Evolutionary conservation across 1,140 invertebrate genomes (phyloP).

Genomic region (Drosophila serrata): DNA sequence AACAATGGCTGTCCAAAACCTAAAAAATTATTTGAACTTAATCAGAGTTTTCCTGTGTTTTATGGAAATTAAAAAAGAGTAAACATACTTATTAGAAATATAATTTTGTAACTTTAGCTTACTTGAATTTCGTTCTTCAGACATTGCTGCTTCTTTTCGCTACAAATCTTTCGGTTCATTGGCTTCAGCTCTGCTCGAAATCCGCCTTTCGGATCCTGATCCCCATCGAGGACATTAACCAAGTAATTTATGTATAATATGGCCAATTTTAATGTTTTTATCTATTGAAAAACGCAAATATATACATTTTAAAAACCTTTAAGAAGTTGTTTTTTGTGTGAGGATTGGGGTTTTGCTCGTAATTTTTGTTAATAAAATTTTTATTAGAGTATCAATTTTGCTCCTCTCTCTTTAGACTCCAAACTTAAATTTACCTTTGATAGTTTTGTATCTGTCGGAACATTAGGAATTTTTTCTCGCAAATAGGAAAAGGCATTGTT

Average conservation of each 20-base stretch:
- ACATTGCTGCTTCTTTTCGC: slow-evolving; percentile 59
- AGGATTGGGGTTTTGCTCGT: no score
- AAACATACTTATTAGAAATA: not conserved
- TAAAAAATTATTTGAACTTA: not conserved
- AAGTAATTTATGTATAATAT: slow-evolving; percentile 97
- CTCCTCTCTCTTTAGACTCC: no score
- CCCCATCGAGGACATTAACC: slow-evolving; percentile 91
- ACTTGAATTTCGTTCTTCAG: slow-evolving; percentile 60
- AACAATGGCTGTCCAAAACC: not conserved
- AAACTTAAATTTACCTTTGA: slow-evolving; percentile 88
- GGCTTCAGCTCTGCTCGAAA: slow-evolving; percentile 91
- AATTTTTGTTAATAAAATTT: no score
- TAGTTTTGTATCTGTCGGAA: slow-evolving; percentile 97
- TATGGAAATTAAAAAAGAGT: not conserved
- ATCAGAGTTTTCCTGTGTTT: no score
- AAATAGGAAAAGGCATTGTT: slow-evolving; percentile 97
- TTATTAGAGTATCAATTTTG: not conserved
- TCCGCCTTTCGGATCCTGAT: slow-evolving; percentile 90
- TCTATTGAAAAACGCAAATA: slow-evolving; percentile 86
- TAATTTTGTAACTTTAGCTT: slow-evolving; percentile 1
- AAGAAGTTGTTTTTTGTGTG: no score
- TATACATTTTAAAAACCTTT: not conserved
- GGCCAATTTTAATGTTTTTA: slow-evolving; percentile 95
- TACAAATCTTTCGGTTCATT: slow-evolving; percentile 82
- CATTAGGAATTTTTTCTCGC: slow-evolving; percentile 97